A percentile compares a stretch with the other conserved stretches of the same genome.
Evolutionary conservation across 2,113 vertebrate species (phyloP).

Genomic region (Xerus inauris): DNA sequence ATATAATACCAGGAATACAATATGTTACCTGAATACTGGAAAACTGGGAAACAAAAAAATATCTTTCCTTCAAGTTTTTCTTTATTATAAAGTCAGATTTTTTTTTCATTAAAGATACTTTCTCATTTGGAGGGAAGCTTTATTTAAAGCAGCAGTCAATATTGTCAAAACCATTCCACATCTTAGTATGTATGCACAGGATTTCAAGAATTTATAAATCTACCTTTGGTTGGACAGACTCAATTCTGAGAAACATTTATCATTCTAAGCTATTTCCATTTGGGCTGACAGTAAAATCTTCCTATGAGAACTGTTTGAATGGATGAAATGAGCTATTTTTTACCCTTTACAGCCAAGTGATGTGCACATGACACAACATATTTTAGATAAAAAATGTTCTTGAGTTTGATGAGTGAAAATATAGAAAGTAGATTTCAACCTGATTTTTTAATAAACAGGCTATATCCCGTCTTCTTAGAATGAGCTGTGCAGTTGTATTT

Average conservation of each 20-base stretch:
- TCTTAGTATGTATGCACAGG: neutral
- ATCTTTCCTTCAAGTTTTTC: neutral
- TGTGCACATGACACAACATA: conserved; percentile 29
- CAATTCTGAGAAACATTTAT: conserved; percentile 56
- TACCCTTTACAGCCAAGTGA: conserved; percentile 31
- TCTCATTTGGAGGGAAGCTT: neutral
- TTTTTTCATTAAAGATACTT: neutral
- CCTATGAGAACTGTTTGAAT: neutral
- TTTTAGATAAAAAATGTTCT: conserved; percentile 34
- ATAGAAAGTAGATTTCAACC: neutral
- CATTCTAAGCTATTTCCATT: conserved; percentile 59
- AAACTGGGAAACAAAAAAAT: neutral
- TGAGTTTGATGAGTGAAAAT: conserved; percentile 12
- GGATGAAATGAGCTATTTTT: conserved; percentile 16
- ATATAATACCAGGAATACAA: neutral
- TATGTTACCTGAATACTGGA: neutral
- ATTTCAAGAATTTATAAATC: conserved; percentile 47
- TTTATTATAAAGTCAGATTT: neutral
- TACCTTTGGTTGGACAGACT: conserved; percentile 29
- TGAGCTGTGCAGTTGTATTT: neutral
- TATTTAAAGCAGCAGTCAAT: conserved; percentile 23
- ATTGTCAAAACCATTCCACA: neutral
- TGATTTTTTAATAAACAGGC: neutral
- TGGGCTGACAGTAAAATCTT: conserved; percentile 28
- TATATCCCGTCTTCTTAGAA: neutral